Evolutionary conservation across 2,888 invertebrate genomes (phyloP).

Genomic region (Ophion costatus): DNA sequence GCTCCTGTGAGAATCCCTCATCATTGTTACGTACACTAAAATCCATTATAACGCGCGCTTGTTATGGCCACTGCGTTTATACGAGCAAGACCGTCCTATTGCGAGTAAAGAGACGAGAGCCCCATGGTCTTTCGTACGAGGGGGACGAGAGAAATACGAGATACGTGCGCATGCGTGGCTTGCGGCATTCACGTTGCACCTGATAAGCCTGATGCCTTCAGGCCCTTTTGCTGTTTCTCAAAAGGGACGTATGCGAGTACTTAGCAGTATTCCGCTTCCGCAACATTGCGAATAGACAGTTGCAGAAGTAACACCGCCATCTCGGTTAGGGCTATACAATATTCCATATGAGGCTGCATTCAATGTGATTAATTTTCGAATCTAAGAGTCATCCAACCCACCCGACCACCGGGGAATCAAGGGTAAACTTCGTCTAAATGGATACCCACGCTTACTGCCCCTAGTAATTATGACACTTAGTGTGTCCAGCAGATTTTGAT

Average conservation of each 20-base stretch:
- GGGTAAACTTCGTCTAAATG: neutral
- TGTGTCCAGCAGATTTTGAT: too few relatives aligned
- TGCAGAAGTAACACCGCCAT: conserved; percentile 1
- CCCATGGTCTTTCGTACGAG: neutral
- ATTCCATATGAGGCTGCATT: neutral
- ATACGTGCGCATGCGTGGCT: conserved; percentile 48
- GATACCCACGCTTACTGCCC: neutral
- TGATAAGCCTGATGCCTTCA: conserved; percentile 64
- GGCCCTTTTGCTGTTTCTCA: conserved; percentile 52
- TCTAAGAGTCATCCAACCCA: too few relatives aligned
- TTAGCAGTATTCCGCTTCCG: conserved; percentile 6
- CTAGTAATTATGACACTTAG: too few relatives aligned
- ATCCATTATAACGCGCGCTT: conserved; percentile 40
- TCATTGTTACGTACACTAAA: conserved; percentile 45
- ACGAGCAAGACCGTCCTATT: conserved; percentile 28
- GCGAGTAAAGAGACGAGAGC: neutral
- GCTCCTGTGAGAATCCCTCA: conserved; percentile 30
- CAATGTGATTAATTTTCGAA: neutral
- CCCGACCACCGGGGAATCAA: too few relatives aligned
- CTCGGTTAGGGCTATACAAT: neutral
- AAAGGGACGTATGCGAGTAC: conserved; percentile 25
- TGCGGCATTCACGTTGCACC: conserved; percentile 64
- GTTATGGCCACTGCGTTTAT: conserved; percentile 42
- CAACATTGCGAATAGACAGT: conserved; percentile 31
- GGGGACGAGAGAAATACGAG: conserved; percentile 11